Evolutionary conservation across 2,113 vertebrate genomes (phyloP), one percentile per base, ranked within the genome.

Genomic region (Thamnaconus septentrionalis): DNA sequence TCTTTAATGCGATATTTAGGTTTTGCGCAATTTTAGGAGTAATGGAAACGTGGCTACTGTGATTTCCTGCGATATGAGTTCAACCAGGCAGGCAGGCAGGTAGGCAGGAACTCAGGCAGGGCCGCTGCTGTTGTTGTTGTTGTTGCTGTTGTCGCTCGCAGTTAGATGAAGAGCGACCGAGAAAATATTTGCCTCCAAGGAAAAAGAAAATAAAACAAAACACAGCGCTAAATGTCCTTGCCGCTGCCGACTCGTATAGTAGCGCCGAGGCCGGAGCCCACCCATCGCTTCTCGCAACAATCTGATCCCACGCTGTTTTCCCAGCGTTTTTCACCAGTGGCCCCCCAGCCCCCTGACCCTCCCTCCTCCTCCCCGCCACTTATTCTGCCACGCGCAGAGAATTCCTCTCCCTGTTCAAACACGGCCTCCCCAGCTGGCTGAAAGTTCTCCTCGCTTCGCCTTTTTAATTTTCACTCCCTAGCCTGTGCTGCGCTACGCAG

Each of bases 401-500:
- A 87, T 88, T 86, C 85, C 85, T 83, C 54, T 62, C 66, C 75
- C 70, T 75, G 64, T 79, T 85, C 61, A 87, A 88, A 88, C 85
- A 86, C 71, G 67, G 61, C 80, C 84, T 82, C 76, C 89, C 85
- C 18, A 31, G 18, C 18, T 31, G 18, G 18, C 18, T 31, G 18
- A 31, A 31, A 31, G 18, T 31, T 80, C 61, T 59, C 55, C 71
- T 75, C 80, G 4, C 48, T 49, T 57, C 59, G 66, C 59, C 65
- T 41, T 69, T 61, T 71, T 49, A 41, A 66, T 78, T 76, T 70
- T 73, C 60, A 59, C 72, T 78, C 69, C 1, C 1, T 31, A 43
- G 18, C 45, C 49, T 2, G 6, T 49, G 61, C 63, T 9, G 42
- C 8, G 51, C 82, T 81, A 77, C 83, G 75, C 75, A 53, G 50